phyloP scores from a whole-genome alignment of 2,113 vertebrate species.

The Perognathus longimembris region DNA sequence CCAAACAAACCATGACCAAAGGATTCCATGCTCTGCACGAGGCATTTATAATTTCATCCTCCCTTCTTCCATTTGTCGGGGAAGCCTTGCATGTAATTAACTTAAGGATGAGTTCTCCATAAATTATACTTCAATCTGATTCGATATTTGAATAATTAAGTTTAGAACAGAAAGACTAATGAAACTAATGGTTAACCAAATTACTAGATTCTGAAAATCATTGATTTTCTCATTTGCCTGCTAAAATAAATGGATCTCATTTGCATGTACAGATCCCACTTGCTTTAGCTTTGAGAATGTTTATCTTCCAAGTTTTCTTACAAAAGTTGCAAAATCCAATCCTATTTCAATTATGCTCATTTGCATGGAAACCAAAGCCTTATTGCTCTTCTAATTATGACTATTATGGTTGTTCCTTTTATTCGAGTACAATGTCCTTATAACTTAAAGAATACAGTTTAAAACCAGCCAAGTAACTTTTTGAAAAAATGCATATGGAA shows the following conservation, averaged over 20 bases:
- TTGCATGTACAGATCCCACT: constrained; percentile 85
- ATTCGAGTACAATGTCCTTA: constrained; percentile 76
- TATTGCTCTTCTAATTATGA: constrained; percentile 81
- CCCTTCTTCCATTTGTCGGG: constrained; percentile 64
- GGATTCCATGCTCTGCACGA: background rate
- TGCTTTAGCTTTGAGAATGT: constrained; percentile 83
- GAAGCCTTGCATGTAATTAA: constrained; percentile 82
- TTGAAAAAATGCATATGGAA: constrained; percentile 72
- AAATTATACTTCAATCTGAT: constrained; percentile 76
- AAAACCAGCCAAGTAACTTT: constrained; percentile 55
- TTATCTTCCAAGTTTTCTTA: constrained; percentile 82
- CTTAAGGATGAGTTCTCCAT: constrained; percentile 80
- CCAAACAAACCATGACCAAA: background rate
- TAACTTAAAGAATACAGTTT: constrained; percentile 68
- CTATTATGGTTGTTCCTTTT: constrained; percentile 82
- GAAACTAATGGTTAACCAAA: constrained; percentile 88
- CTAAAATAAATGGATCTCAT: constrained; percentile 87
- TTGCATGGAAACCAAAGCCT: constrained; percentile 83
- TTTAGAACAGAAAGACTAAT: constrained; percentile 86
- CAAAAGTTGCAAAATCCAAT: constrained; percentile 84
- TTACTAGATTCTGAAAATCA: constrained; percentile 87
- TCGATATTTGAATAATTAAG: constrained; percentile 86
- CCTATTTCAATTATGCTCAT: constrained; percentile 81
- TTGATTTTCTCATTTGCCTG: constrained; percentile 86
- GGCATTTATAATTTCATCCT: constrained; percentile 40